phyloP scores from a whole-genome alignment of 2,797 vertebrate genomes.

The Sebastiscus albofasciatus region DNA sequence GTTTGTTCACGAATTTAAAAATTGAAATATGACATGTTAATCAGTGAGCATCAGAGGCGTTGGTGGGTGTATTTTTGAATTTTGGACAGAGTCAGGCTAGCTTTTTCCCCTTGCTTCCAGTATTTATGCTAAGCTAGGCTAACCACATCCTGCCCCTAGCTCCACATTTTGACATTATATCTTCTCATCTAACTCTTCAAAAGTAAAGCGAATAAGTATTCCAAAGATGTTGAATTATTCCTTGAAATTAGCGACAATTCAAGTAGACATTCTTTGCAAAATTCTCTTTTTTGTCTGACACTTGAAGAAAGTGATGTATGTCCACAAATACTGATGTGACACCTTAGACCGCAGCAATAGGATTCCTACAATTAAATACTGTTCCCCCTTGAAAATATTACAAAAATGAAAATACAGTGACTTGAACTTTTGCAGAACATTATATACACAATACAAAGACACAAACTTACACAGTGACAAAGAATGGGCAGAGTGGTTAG shows the following conservation, averaged over 20 bases:
- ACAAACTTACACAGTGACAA: slow-evolving; percentile 14
- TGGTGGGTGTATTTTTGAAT: background rate
- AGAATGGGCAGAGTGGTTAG: background rate
- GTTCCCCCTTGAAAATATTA: background rate
- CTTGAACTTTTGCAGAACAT: slow-evolving; percentile 32
- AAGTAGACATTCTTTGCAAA: background rate
- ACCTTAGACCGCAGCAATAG: background rate
- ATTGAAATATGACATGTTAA: background rate
- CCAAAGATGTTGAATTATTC: background rate
- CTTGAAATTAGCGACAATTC: background rate
- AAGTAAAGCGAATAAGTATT: background rate
- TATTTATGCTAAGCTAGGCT: background rate
- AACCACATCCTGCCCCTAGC: background rate
- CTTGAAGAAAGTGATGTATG: background rate
- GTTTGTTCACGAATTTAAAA: background rate
- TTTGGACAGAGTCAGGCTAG: background rate
- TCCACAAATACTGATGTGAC: slow-evolving; percentile 17
- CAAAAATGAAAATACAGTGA: slow-evolving; percentile 51
- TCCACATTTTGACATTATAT: background rate
- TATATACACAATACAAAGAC: slow-evolving; percentile 36
- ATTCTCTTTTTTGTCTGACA: background rate
- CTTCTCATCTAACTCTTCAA: background rate
- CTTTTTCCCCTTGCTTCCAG: background rate
- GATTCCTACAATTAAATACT: slow-evolving; percentile 19
- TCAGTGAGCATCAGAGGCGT: background rate